phyloP scores from a whole-genome alignment of 2,797 vertebrate species.

The Characodon lateralis region DNA sequence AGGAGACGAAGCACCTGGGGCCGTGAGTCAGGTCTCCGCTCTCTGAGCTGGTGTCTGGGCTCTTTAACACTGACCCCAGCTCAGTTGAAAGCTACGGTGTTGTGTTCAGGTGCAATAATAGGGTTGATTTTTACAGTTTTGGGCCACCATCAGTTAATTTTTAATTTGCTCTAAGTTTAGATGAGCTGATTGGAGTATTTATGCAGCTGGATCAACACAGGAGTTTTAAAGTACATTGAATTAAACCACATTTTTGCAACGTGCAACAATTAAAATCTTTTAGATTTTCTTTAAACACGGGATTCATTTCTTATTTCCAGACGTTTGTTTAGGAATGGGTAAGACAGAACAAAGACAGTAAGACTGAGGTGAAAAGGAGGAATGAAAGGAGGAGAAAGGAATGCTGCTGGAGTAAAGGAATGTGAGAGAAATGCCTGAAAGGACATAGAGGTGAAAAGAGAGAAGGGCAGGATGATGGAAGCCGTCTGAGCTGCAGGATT shows the following conservation, averaged over 20 bases:
- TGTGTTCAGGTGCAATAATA: too few species aligned
- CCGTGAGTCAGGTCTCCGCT: slow-evolving; percentile 42
- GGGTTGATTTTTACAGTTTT: neutral
- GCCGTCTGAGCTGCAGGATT: slow-evolving; percentile 42
- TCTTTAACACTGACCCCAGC: neutral
- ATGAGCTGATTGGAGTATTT: neutral
- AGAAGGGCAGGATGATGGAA: slow-evolving; percentile 60
- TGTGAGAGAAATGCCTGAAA: slow-evolving; percentile 48
- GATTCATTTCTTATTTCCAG: neutral
- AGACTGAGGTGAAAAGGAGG: slow-evolving; percentile 25
- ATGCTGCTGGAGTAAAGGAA: slow-evolving; percentile 38
- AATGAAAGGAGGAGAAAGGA: slow-evolving; percentile 49
- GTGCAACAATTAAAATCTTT: too few species aligned
- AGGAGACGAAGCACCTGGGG: slow-evolving; percentile 50
- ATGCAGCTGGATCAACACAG: neutral
- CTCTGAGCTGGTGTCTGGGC: neutral
- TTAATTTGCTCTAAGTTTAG: neutral
- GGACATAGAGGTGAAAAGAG: slow-evolving; percentile 52
- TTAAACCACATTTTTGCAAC: too few species aligned
- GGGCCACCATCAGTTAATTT: neutral
- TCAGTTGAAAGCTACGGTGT: neutral
- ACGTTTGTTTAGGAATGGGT: neutral
- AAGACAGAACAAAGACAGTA: slow-evolving; percentile 1
- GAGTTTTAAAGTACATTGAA: neutral
- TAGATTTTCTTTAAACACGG: neutral